Evolutionary conservation across 2,888 invertebrate genomes (phyloP).

Genomic region (Trisateles emortualis): DNA sequence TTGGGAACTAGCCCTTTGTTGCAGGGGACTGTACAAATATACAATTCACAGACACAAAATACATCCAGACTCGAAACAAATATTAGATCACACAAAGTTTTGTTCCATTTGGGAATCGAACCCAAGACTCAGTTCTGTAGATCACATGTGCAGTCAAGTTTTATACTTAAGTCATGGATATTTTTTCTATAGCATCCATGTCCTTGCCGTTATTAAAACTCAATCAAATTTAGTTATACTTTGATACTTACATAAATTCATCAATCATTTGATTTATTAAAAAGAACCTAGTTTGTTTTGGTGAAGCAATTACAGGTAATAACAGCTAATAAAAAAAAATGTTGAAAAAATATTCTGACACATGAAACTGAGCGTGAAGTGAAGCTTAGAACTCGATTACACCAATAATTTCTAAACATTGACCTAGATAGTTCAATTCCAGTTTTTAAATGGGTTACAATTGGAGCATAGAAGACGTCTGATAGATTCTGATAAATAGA

Average conservation of each 20-base stretch:
- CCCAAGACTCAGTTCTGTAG: too few relatives aligned
- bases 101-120: too few relatives aligned
- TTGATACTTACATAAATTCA: conserved; percentile 28
- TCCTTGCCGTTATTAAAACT: too few relatives aligned
- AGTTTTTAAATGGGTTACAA: conserved; percentile 2
- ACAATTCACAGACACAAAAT: too few relatives aligned
- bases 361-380: conserved; percentile 60
- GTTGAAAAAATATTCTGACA: conserved; percentile 44
- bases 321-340: conserved; percentile 41
- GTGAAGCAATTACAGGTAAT: conserved; percentile 38
- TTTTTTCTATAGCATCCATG: too few relatives aligned
- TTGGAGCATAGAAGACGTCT: neutral
- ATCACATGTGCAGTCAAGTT: too few relatives aligned
- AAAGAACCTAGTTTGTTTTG: neutral
- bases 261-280: too few relatives aligned
- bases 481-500: neutral
- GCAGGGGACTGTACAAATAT: too few relatives aligned
- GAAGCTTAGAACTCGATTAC: conserved; percentile 43
- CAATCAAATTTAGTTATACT: conserved; percentile 46
- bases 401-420: conserved; percentile 35
- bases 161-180: too few relatives aligned
- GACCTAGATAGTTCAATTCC: conserved; percentile 16
- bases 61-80: too few relatives aligned
- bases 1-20: too few relatives aligned
- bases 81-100: too few relatives aligned